These are phyloP conservation scores for Xyrauchen texanus DNA, from an alignment of 2,113 vertebrate species.

Conservation along the genomic window DNA sequence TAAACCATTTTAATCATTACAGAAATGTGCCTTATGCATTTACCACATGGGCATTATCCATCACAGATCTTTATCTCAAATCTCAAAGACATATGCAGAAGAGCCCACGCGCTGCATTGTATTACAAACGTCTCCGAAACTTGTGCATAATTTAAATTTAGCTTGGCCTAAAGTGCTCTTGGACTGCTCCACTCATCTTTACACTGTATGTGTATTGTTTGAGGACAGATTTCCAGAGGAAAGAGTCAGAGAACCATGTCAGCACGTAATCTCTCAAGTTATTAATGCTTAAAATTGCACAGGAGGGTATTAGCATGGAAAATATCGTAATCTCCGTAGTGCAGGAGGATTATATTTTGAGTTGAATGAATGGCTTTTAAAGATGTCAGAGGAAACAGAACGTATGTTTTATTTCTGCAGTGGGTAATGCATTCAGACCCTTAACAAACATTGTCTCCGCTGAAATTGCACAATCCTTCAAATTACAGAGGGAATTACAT, in stretches of 20 bases:
- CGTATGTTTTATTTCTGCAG: constrained; percentile 53
- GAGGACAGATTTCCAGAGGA: constrained; percentile 26
- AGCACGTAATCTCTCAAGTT: constrained; percentile 55
- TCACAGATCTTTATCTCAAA: not conserved
- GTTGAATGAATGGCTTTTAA: constrained; percentile 51
- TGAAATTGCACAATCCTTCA: constrained; percentile 29
- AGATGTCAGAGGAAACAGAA: constrained; percentile 48
- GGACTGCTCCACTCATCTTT: not conserved
- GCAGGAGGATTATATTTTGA: constrained; percentile 57
- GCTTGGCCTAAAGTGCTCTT: constrained; percentile 27
- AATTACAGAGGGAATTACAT: constrained; percentile 31
- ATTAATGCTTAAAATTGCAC: constrained; percentile 59
- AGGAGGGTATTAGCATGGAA: constrained; percentile 58
- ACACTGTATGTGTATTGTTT: constrained; percentile 10
- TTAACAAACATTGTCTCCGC: constrained; percentile 37
- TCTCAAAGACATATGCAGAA: not conserved
- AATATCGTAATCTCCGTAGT: constrained; percentile 57
- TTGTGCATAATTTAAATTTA: not conserved
- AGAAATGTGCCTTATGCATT: not conserved
- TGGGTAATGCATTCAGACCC: constrained; percentile 34
- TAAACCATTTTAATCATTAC: no score
- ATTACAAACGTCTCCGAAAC: not conserved
- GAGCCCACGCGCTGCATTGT: not conserved
- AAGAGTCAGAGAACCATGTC: constrained; percentile 51
- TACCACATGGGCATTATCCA: not conserved